Percentiles rank a stretch among this genome's conserved stretches.
These are phyloP conservation scores for Haliaeetus leucogaster DNA, from an alignment of 2,113 vertebrate species.

Conservation along the genomic window DNA sequence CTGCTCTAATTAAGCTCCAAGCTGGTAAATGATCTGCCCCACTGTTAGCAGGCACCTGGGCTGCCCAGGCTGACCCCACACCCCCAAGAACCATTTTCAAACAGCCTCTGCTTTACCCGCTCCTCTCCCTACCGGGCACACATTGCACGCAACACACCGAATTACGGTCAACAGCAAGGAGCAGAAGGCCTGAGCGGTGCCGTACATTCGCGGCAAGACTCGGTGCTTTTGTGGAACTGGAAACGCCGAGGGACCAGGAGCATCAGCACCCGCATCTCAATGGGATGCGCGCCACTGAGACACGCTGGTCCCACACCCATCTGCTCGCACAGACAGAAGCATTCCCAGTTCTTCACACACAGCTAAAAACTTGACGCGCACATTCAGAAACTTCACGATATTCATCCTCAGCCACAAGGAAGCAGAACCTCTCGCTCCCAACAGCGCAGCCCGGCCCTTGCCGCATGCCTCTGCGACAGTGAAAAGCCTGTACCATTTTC, in stretches of 20 bases:
- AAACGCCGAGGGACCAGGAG: background rate
- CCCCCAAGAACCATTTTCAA: fast-evolving
- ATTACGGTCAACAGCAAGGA: too few species aligned
- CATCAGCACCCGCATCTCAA: background rate
- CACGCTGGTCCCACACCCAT: fast-evolving
- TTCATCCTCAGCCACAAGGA: background rate
- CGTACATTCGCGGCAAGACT: fast-evolving
- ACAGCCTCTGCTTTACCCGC: background rate
- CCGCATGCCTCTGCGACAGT: fast-evolving
- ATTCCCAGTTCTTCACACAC: background rate
- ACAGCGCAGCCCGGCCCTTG: fast-evolving
- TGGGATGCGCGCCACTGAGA: background rate
- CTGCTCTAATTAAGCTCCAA: background rate
- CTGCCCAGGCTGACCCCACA: background rate
- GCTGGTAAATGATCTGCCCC: background rate
- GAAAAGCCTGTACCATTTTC: background rate
- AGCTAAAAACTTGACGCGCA: background rate
- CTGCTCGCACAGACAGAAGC: background rate
- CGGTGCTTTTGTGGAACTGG: background rate
- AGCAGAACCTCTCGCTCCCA: background rate
- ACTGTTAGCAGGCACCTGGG: fast-evolving
- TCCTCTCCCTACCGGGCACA: fast-evolving
- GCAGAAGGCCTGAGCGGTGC: background rate
- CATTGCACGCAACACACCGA: fast-evolving
- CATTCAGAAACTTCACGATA: background rate